Evolutionary conservation across 2,113 vertebrate species (phyloP).

Genomic region (Dipodomys spectabilis): DNA sequence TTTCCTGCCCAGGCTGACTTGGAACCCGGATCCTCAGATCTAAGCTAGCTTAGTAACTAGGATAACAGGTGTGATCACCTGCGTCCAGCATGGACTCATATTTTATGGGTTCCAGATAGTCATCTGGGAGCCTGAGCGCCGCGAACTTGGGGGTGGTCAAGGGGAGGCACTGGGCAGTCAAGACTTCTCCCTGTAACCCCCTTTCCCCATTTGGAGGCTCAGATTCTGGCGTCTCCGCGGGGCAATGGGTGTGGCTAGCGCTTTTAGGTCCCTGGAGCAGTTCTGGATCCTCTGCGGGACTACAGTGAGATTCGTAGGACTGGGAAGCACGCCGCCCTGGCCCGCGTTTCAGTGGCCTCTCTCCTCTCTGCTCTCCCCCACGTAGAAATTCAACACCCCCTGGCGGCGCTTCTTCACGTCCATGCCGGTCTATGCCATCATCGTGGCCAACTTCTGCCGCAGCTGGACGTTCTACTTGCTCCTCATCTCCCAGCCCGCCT

Average conservation of each 20-base stretch:
- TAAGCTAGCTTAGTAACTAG: too few species aligned
- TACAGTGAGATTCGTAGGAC: neutral
- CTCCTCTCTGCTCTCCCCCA: neutral
- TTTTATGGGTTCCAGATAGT: neutral
- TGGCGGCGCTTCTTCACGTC: constrained; percentile 94
- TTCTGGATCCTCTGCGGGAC: neutral
- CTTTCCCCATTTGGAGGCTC: neutral
- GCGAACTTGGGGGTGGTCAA: neutral
- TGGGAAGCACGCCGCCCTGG: too few species aligned
- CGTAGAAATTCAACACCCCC: constrained; percentile 94
- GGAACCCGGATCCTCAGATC: too few species aligned
- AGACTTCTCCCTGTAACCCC: neutral
- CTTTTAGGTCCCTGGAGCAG: neutral
- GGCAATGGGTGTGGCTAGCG: fast-evolving
- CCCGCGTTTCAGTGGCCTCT: neutral
- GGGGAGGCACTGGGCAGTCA: neutral
- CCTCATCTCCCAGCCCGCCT: constrained; percentile 95
- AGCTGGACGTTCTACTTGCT: constrained; percentile 97
- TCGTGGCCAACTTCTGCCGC: constrained; percentile 95
- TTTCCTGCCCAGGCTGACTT: too few species aligned
- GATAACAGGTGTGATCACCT: too few species aligned
- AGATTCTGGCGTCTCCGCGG: neutral
- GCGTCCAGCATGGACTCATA: too few species aligned
- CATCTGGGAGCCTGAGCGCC: neutral
- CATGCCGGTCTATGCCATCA: constrained; percentile 96